A percentile compares a stretch with the other conserved stretches of the same genome.
phyloP scores from a whole-genome alignment of 2,888 invertebrate genomes.

The Geophilus truncorum region DNA sequence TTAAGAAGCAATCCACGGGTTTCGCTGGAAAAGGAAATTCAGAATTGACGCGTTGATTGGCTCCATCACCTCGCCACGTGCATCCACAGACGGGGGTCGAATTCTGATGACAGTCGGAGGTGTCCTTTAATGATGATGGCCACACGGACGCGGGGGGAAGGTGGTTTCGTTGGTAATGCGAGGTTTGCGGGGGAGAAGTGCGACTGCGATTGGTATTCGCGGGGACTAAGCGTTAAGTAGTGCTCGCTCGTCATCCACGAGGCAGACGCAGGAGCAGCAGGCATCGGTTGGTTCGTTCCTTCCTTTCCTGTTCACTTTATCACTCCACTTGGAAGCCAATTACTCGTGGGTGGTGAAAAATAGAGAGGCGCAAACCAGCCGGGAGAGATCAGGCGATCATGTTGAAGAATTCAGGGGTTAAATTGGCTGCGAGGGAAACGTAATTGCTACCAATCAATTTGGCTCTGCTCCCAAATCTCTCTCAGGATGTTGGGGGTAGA shows the following conservation, averaged over 20 bases:
- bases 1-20: constrained; percentile 19
- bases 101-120: not conserved
- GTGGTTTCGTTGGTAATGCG: not conserved
- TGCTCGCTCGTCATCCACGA: constrained; percentile 15
- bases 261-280: constrained; percentile 24
- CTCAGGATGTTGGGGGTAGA: constrained; percentile 31
- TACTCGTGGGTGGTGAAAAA: constrained; percentile 35
- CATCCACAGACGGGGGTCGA: constrained; percentile 5
- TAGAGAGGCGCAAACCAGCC: constrained; percentile 32
- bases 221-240: constrained; percentile 31
- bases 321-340: constrained; percentile 34
- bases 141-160: not conserved
- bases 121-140: constrained; percentile 20
- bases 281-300: constrained; percentile 6
- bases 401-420: constrained; percentile 36
- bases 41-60: constrained; percentile 1
- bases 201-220: constrained; percentile 25
- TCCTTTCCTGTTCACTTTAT: constrained; percentile 33
- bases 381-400: constrained; percentile 35
- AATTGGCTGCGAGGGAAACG: constrained; percentile 35
- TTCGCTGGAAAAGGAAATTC: constrained; percentile 20
- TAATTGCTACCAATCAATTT: constrained; percentile 36
- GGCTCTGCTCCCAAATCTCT: constrained; percentile 34
- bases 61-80: constrained; percentile 24
- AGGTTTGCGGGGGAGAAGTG: not conserved